Conservation (phyloP, 2,888 invertebrate species). For the Agrenia bidenticulata region DNA sequence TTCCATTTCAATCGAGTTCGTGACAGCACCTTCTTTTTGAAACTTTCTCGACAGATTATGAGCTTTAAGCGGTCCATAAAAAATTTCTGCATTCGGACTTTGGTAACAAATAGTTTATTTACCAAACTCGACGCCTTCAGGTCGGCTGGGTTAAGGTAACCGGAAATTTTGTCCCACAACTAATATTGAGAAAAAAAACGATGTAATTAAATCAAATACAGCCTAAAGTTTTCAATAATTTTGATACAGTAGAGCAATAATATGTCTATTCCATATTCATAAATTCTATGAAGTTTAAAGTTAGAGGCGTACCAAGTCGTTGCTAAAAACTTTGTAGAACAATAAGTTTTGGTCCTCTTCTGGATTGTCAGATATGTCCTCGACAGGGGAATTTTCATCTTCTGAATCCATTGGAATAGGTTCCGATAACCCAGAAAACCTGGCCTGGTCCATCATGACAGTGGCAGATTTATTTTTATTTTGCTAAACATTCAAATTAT, state of each 20-base stretch:
- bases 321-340: slow-evolving; percentile 20
- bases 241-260: too few relatives aligned
- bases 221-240: not conserved
- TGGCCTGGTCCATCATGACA: too few relatives aligned
- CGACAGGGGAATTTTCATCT: not conserved
- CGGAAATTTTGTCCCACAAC: slow-evolving; percentile 24
- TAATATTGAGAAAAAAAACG: not conserved
- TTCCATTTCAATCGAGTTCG: slow-evolving; percentile 20
- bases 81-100: slow-evolving; percentile 11
- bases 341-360: slow-evolving; percentile 11
- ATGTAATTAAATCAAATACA: not conserved
- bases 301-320: slow-evolving; percentile 26
- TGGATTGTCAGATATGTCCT: not conserved
- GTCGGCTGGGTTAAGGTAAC: slow-evolving; percentile 16
- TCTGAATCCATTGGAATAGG: not conserved
- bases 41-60: slow-evolving; percentile 6
- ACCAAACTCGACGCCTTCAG: slow-evolving; percentile 10
- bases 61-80: slow-evolving; percentile 8
- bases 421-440: not conserved
- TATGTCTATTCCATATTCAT: too few relatives aligned
- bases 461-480: too few relatives aligned
- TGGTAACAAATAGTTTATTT: slow-evolving; percentile 9
- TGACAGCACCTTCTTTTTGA: slow-evolving; percentile 12
- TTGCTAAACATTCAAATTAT: too few relatives aligned
- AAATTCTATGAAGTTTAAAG: too few relatives aligned